Base-by-base conservation (phyloP, 2,888 invertebrate genomes). In the Drosophila birchii region DNA sequence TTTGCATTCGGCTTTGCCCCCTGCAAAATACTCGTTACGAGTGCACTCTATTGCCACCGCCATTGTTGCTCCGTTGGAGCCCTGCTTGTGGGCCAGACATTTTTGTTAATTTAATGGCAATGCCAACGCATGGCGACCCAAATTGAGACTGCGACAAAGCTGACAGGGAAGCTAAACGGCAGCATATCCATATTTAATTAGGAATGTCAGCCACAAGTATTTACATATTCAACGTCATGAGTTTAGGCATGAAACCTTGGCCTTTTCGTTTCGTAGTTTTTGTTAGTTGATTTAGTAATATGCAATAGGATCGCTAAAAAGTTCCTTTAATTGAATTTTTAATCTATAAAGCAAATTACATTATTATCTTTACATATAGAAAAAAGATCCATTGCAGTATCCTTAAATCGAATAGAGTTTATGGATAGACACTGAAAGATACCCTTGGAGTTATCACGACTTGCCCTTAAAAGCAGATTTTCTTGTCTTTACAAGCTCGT, bases 81-180 rank as follows among this genome's bases (percentile, higher is more conserved):
- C 29, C 47, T 45, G 23, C 29, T 45, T 36, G 53, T 57, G 56
- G 55, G 45, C 55, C 36, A 59, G 51, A 71, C 72, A 64, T 68
- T 73, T 72, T 64, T 71, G 57, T 73, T 73, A 72, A 73, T 72
- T 58, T 72, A 64, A 73, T 72, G 64, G 58, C 38, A 64, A 73
- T 72, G 64, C 54, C 43, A 49, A 62, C 51, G 55, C 41, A 39
- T 23, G 26, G 26, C 54, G 32, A 43, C 34, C 32, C 64, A 38
- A 47, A 66, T 51, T 5, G 59, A 68, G 36, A 49, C 45, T 63
- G 62, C 56, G 26, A 45, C 53, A 57, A 68, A 49, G 20, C 36
- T 12, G 55, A 49, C 66, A 36, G 16, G 14, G 47, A 26, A 45
- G 59, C 39, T 54, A 55, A 54, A 60, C 29, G 38, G 9, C 36